Conservation (phyloP, 2,113 vertebrate genomes). For the Perca schrenkii region DNA sequence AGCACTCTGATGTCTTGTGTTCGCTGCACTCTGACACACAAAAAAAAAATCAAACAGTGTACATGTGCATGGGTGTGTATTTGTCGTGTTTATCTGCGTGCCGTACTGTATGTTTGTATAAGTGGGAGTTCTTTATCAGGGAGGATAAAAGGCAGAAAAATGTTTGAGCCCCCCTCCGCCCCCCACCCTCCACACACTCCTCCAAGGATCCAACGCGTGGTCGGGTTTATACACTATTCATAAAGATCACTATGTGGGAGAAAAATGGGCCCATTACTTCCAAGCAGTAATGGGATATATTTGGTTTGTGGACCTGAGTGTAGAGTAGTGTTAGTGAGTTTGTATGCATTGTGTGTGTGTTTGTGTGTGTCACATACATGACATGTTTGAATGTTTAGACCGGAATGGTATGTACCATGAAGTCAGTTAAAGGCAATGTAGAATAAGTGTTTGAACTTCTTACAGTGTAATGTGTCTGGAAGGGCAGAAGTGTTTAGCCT, state of each 20-base stretch:
- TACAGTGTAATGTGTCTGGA: background rate
- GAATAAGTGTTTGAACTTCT: conserved; percentile 9
- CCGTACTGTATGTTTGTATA: conserved; percentile 54
- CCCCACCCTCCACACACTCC: background rate
- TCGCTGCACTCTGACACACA: background rate
- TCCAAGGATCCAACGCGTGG: conserved; percentile 56
- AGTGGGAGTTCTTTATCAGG: conserved; percentile 65
- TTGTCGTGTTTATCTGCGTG: conserved; percentile 32
- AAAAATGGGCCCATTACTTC: conserved; percentile 80
- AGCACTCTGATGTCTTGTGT: conserved; percentile 66
- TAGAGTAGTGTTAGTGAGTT: conserved; percentile 29
- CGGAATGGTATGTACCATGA: background rate
- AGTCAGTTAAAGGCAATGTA: conserved; percentile 20
- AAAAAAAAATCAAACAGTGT: conserved; percentile 15
- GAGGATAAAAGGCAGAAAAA: conserved; percentile 67
- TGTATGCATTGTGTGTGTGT: conserved; percentile 37
- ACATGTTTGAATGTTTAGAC: conserved; percentile 34
- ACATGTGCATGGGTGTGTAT: conserved; percentile 25
- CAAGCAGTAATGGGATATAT: conserved; percentile 71
- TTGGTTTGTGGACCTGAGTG: conserved; percentile 71
- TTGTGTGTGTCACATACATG: conserved; percentile 26
- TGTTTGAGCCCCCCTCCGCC: conserved; percentile 50
- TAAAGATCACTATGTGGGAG: conserved; percentile 67
- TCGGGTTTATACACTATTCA: conserved; percentile 78
- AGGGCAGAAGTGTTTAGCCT: background rate